phyloP scores from a whole-genome alignment of 2,797 vertebrate genomes.

The Neosilurus mollespiculum region DNA sequence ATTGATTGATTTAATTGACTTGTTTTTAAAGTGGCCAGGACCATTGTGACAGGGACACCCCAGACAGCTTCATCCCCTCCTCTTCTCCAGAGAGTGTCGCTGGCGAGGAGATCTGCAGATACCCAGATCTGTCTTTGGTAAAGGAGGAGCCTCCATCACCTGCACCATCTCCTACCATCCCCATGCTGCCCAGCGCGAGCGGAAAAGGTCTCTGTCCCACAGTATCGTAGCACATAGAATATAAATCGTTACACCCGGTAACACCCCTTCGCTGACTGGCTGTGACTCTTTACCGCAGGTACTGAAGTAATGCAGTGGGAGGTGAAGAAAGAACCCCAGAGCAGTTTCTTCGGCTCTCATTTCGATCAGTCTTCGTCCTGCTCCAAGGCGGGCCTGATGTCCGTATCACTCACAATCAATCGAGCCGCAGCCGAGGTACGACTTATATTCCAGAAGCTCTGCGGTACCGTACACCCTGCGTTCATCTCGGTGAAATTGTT shows the following conservation, averaged over 20 bases:
- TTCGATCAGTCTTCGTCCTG: conserved; percentile 80
- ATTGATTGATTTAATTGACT: too few relatives aligned
- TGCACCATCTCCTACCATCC: conserved; percentile 85
- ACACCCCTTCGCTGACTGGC: conserved; percentile 2
- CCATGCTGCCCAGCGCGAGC: conserved; percentile 83
- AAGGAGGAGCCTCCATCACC: conserved; percentile 90
- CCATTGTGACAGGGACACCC: conserved; percentile 78
- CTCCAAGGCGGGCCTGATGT: conserved; percentile 86
- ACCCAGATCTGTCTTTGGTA: conserved; percentile 86
- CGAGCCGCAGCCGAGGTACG: conserved; percentile 89
- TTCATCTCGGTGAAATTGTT: too few relatives aligned
- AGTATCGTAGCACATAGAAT: background rate
- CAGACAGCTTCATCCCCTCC: conserved; percentile 87
- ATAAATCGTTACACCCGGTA: too few relatives aligned
- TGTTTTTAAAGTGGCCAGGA: conserved; percentile 78
- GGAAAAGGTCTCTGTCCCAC: conserved; percentile 79
- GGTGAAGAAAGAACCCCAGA: conserved; percentile 82
- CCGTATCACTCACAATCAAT: conserved; percentile 91
- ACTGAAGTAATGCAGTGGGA: conserved; percentile 83
- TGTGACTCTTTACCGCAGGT: conserved; percentile 66
- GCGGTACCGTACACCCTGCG: too few relatives aligned
- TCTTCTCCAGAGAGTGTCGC: conserved; percentile 93
- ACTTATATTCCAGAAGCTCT: too few relatives aligned
- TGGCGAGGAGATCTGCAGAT: conserved; percentile 87
- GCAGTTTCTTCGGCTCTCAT: conserved; percentile 74